Evolutionary conservation across 1,140 invertebrate genomes (phyloP), one percentile per base, ranked within the genome.

Genomic region (Megalonaias nervosa): DNA sequence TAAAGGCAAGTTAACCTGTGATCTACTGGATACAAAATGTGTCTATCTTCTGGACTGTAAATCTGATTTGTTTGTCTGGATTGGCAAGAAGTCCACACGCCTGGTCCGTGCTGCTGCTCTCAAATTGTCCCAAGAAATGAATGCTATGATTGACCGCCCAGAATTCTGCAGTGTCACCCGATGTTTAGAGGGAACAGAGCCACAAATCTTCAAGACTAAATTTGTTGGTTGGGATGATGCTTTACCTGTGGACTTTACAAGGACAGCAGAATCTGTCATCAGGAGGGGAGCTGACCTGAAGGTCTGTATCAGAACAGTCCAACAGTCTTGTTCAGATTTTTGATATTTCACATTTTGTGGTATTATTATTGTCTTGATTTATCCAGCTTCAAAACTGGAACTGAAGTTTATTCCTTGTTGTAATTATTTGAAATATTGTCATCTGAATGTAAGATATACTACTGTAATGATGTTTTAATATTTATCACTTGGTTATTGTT

Each of bases 211-310:
- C 91, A 99, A 99, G 92, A 96, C 95, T 4, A 99, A 99, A 91
- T 99, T 99, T 91, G 92, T 94, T 67, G 97, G 96, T 15, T 99
- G 98, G 98, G 98, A 99, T 90, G 98, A 99, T 92, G 97, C 99
- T 1, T 97, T 99, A 81, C 97, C 98, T 2, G 98, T 99, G 11
- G 99, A 99, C 92, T 99, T 99, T 89, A 99, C 99, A 16, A 93
- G 98, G 81, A 99, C 98, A 2, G 97, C 98, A 0, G 97, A 98
- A 89, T 99, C 98, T 2, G 98, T 99, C 1, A 95, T 95, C 55
- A 94, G 97, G 87, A 98, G 98, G 72, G 98, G 98, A 17, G 98
- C 97, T 13, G 97, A 99, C 92, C 93, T 99, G 48, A 96, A 95
- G 86, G 89, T 88, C 75, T 71, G 55, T 6, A 15, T 56, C 15